A percentile compares a stretch with the other conserved stretches of the same genome.
phyloP scores from a whole-genome alignment of 2,888 invertebrate genomes.

The Acrocyrtus sp. region DNA sequence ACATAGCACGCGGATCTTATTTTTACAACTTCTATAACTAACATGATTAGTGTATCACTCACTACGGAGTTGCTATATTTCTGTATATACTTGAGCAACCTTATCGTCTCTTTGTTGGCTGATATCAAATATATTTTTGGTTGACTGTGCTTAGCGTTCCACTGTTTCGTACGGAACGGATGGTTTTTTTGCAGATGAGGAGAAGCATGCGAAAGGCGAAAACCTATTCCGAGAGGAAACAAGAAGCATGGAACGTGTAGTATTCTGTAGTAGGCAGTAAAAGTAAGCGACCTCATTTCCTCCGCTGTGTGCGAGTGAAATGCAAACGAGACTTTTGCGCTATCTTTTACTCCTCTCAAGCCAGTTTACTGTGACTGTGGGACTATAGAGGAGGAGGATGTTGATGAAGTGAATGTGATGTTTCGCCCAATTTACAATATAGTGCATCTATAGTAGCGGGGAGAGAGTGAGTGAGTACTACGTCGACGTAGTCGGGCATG shows the following conservation, averaged over 20 bases:
- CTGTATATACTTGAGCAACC: background rate
- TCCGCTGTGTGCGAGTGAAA: slow-evolving; percentile 15
- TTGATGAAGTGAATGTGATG: slow-evolving; percentile 1
- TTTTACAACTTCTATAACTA: background rate
- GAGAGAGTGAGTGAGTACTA: background rate
- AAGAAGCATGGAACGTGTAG: background rate
- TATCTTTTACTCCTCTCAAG: slow-evolving; percentile 10
- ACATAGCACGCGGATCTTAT: too few species aligned
- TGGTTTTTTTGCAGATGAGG: too few species aligned
- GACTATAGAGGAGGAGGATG: background rate
- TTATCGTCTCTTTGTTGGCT: background rate
- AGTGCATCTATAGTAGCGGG: background rate
- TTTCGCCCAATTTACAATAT: background rate
- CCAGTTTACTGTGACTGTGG: slow-evolving; percentile 1
- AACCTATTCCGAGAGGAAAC: background rate
- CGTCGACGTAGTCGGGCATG: background rate
- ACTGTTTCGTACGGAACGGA: background rate
- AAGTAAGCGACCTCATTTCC: slow-evolving; percentile 55
- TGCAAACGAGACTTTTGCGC: slow-evolving; percentile 44
- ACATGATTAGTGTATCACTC: background rate
- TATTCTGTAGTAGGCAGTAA: slow-evolving; percentile 14
- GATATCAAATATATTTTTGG: background rate
- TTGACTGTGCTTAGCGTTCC: background rate
- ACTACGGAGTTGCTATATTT: background rate
- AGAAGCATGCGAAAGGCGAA: slow-evolving; percentile 13